Evolutionary conservation across 2,888 invertebrate species (phyloP).

Genomic region (Dryadula phaetusa): DNA sequence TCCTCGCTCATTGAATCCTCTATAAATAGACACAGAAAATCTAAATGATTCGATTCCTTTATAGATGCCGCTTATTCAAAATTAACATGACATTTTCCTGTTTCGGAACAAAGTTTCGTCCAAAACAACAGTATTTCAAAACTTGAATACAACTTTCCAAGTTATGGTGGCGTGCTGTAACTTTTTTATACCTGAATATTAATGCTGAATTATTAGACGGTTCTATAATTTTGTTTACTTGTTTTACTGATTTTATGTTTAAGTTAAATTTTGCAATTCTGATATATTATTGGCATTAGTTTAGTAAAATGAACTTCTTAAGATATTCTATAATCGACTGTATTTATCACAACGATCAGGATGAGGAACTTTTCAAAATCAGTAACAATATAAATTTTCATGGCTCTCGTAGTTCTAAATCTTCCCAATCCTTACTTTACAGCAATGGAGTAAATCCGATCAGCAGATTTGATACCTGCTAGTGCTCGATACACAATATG

Average conservation of each 20-base stretch:
- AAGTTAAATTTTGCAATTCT: not conserved
- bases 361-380: not conserved
- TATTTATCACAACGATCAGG: not conserved
- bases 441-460: conserved; percentile 47
- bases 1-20: conserved; percentile 62
- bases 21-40: conserved; percentile 66
- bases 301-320: not conserved
- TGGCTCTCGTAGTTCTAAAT: conserved; percentile 33
- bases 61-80: conserved; percentile 34
- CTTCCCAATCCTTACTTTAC: conserved; percentile 44
- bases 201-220: conserved; percentile 28
- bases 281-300: not conserved
- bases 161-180: conserved; percentile 38
- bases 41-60: conserved; percentile 51
- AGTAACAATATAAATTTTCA: conserved; percentile 34
- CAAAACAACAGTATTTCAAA: conserved; percentile 44
- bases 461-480: conserved; percentile 47
- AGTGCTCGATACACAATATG: conserved; percentile 48
- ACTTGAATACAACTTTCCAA: conserved; percentile 39
- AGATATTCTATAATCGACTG: no score
- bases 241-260: conserved; percentile 2
- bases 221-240: conserved; percentile 4
- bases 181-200: conserved; percentile 41
- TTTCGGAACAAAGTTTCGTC: conserved; percentile 37
- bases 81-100: conserved; percentile 38